Conservation (phyloP, 2,113 vertebrate genomes). For the Varanus salvator region DNA sequence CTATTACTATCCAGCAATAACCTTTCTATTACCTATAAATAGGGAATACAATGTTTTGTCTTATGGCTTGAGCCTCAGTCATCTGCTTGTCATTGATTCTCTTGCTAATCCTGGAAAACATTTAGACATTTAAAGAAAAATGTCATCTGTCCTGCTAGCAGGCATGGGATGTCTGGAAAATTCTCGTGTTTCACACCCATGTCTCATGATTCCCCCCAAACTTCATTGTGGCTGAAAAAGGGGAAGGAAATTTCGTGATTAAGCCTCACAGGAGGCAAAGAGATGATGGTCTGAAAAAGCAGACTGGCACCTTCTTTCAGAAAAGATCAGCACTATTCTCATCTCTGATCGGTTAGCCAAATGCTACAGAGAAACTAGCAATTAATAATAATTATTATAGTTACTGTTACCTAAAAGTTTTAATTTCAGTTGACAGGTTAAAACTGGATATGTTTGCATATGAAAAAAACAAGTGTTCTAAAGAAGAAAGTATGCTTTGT, state of each 20-base stretch:
- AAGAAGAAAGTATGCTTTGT: background rate
- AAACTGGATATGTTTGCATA: background rate
- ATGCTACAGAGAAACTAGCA: background rate
- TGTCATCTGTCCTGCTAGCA: background rate
- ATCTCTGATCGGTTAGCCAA: slow-evolving; percentile 1
- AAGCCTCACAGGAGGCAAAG: background rate
- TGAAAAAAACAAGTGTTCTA: background rate
- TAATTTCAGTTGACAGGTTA: background rate
- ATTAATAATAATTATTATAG: background rate
- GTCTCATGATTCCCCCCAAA: background rate
- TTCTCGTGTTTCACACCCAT: background rate
- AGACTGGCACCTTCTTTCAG: background rate
- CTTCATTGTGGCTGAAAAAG: background rate
- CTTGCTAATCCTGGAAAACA: background rate
- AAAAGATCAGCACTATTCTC: background rate
- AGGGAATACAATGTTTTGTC: background rate
- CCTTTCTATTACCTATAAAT: background rate
- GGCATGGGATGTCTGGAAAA: background rate
- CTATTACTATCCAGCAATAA: background rate
- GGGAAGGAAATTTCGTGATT: background rate
- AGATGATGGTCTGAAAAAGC: background rate
- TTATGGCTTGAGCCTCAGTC: background rate
- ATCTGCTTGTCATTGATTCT: background rate
- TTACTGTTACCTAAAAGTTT: background rate
- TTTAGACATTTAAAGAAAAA: background rate